A percentile compares a stretch with the other conserved stretches of the same genome.
Evolutionary conservation across 2,113 vertebrate species (phyloP).

Genomic region (Larimichthys crocea): DNA sequence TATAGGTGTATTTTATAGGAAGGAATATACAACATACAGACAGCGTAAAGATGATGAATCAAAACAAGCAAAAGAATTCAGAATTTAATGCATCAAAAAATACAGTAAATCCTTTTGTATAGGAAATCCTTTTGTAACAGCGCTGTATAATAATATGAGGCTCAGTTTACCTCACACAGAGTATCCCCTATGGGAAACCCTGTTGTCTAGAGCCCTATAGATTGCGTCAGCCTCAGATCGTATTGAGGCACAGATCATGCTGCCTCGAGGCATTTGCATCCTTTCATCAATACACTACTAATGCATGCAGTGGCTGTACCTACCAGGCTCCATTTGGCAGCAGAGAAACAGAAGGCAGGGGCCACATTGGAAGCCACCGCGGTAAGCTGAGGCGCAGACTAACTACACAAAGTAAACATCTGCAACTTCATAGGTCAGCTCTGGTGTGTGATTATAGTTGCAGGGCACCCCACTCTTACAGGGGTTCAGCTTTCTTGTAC

Average conservation of each 20-base stretch:
- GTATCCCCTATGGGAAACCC: slow-evolving; percentile 55
- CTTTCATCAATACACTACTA: slow-evolving; percentile 67
- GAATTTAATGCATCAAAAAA: slow-evolving; percentile 11
- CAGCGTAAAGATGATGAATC: neutral
- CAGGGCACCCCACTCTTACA: slow-evolving; percentile 1
- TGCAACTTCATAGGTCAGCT: slow-evolving; percentile 26
- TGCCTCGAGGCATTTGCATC: slow-evolving; percentile 69
- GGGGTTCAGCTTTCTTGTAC: neutral
- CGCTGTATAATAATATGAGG: slow-evolving; percentile 25
- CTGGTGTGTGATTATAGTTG: slow-evolving; percentile 16
- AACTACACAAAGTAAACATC: slow-evolving; percentile 32
- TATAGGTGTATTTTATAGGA: no score
- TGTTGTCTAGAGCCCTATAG: slow-evolving; percentile 66
- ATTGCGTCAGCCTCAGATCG: slow-evolving; percentile 65
- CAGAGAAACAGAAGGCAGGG: slow-evolving; percentile 37
- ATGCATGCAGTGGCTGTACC: slow-evolving; percentile 62
- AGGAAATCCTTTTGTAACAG: slow-evolving; percentile 25
- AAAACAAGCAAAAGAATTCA: neutral
- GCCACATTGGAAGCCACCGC: slow-evolving; percentile 14
- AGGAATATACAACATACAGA: neutral
- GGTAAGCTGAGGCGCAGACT: slow-evolving; percentile 1
- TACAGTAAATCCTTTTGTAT: slow-evolving; percentile 7
- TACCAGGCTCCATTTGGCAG: slow-evolving; percentile 41
- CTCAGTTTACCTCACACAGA: slow-evolving; percentile 62
- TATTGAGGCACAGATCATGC: slow-evolving; percentile 61